phyloP scores from a whole-genome alignment of 2,888 invertebrate genomes.

The Fissipunctia ypsillon region DNA sequence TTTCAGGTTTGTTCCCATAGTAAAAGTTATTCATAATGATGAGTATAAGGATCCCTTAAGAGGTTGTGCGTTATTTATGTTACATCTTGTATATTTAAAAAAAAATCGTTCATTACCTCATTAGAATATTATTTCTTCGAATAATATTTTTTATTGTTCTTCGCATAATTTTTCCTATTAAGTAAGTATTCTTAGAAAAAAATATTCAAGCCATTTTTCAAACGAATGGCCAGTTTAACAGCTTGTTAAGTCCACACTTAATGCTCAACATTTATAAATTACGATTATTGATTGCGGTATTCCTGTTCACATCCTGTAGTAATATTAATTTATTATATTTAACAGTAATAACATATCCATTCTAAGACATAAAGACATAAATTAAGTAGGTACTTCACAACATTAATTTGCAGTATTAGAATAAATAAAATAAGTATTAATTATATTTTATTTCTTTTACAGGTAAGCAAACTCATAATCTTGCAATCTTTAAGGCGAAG shows the following conservation, averaged over 20 bases:
- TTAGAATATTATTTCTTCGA: constrained; percentile 4
- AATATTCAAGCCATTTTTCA: background rate
- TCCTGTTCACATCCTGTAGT: constrained; percentile 18
- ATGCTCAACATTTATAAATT: background rate
- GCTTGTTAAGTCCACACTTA: constrained; percentile 15
- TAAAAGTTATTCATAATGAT: no score
- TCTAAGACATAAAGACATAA: background rate
- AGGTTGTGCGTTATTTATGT: no score
- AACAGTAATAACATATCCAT: no score
- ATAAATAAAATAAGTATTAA: constrained; percentile 29
- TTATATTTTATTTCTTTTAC: constrained; percentile 50
- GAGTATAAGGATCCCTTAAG: no score
- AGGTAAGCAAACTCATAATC: constrained; percentile 67
- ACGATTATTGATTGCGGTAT: constrained; percentile 13
- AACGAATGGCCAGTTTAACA: background rate
- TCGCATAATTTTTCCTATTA: background rate
- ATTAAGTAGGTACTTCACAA: constrained; percentile 14
- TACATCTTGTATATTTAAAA: background rate
- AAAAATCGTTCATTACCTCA: background rate
- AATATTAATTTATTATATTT: background rate
- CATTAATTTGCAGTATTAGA: constrained; percentile 1
- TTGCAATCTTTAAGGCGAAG: constrained; percentile 23
- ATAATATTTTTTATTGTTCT: no score
- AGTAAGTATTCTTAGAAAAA: background rate
- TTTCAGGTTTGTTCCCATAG: no score